Conservation (phyloP, 2,797 vertebrate species). For the Sebastes vulpes region DNA sequence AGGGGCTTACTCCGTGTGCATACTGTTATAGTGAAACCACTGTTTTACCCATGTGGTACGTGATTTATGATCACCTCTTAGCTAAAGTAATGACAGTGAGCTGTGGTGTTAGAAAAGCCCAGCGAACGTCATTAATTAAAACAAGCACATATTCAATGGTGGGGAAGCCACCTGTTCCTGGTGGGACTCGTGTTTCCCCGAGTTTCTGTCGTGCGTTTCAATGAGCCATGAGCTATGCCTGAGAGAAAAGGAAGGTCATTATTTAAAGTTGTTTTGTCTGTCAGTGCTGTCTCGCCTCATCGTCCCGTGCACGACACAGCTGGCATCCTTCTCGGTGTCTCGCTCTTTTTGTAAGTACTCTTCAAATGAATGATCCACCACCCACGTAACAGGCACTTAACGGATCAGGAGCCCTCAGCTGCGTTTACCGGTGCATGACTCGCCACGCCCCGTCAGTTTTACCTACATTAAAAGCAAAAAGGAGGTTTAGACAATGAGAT, state of each 20-base stretch:
- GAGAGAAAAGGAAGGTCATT: constrained; percentile 31
- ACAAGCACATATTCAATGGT: constrained; percentile 12
- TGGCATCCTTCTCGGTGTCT: constrained; percentile 20
- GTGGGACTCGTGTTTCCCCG: constrained; percentile 17
- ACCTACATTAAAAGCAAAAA: constrained; percentile 22
- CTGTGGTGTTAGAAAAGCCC: constrained; percentile 1
- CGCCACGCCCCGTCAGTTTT: constrained; percentile 43
- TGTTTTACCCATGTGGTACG: background rate
- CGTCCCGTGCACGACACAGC: constrained; percentile 17
- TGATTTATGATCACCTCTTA: constrained; percentile 1
- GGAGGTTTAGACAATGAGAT: constrained; percentile 19
- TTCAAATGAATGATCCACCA: constrained; percentile 39
- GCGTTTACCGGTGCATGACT: constrained; percentile 43
- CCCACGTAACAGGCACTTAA: constrained; percentile 56
- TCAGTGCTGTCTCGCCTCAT: constrained; percentile 10
- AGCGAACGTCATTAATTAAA: constrained; percentile 35
- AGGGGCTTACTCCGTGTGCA: background rate
- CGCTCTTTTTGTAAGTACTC: constrained; percentile 10
- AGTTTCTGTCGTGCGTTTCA: constrained; percentile 23
- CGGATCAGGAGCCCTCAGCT: constrained; percentile 40
- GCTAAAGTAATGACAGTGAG: background rate
- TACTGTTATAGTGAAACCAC: background rate
- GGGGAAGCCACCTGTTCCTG: constrained; percentile 39
- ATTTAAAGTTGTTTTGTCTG: constrained; percentile 37
- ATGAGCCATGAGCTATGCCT: constrained; percentile 31